phyloP scores from a whole-genome alignment of 64 coral and sea anemone genomes.

The Actinia equina region DNA sequence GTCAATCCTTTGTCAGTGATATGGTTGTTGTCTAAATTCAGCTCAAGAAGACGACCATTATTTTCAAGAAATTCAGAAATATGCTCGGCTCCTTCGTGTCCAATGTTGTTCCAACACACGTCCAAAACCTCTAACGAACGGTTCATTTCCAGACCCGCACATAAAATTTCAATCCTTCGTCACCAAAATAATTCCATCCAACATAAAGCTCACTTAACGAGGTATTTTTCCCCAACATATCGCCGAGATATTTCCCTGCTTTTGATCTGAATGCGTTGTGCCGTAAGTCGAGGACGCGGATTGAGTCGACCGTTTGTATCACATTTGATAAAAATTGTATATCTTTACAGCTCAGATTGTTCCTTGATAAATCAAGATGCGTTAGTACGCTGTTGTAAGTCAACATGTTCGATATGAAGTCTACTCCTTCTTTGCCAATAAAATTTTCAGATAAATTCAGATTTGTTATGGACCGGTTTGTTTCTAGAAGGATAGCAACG shows the following conservation, averaged over 20 bases:
- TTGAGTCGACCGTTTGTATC: constrained; percentile 63
- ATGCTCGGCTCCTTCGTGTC: constrained; percentile 39
- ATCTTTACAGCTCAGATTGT: constrained; percentile 65
- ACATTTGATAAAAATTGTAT: constrained; percentile 72
- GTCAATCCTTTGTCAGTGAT: constrained; percentile 75
- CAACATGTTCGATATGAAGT: constrained; percentile 59
- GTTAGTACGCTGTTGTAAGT: constrained; percentile 51
- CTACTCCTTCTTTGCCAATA: constrained; percentile 64
- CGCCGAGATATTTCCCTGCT: constrained; percentile 53
- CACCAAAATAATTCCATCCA: constrained; percentile 85
- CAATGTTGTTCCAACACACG: constrained; percentile 87
- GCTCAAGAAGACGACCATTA: constrained; percentile 57
- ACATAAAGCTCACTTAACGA: constrained; percentile 60
- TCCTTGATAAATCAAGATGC: constrained; percentile 61
- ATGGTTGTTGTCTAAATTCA: constrained; percentile 82
- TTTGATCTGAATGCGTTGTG: constrained; percentile 62
- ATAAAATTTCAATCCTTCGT: constrained; percentile 59
- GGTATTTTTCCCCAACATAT: constrained; percentile 48
- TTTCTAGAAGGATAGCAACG: constrained; percentile 60
- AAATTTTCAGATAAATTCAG: constrained; percentile 80
- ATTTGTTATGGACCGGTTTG: constrained; percentile 48
- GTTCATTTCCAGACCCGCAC: constrained; percentile 40
- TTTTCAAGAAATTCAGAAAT: constrained; percentile 45
- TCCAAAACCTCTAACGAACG: constrained; percentile 56
- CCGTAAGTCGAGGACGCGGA: constrained; percentile 53